These are phyloP conservation scores for Mormyrus hasselquistii DNA, from an alignment of 2,797 vertebrate species.

Conservation along the genomic window DNA sequence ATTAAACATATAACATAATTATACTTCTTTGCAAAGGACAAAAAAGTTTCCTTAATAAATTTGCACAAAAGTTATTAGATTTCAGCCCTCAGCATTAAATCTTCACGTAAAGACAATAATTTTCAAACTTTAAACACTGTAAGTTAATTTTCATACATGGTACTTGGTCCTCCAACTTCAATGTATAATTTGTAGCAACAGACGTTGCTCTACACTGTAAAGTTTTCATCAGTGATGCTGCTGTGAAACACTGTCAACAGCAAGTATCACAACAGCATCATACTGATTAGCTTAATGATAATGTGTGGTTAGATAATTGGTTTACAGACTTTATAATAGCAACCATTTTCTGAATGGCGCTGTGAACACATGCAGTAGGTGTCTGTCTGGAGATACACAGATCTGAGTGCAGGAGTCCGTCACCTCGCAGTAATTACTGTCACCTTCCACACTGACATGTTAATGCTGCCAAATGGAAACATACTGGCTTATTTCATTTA, in stretches of 20 bases:
- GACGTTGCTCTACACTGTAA: neutral
- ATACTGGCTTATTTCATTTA: slow-evolving; percentile 51
- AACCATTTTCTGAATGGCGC: slow-evolving; percentile 3
- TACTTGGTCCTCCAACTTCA: slow-evolving; percentile 42
- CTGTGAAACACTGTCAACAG: neutral
- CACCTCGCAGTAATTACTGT: slow-evolving; percentile 39
- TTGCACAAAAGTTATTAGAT: slow-evolving; percentile 18
- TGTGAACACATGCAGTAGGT: slow-evolving; percentile 14
- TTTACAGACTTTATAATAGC: slow-evolving; percentile 12
- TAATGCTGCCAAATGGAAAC: slow-evolving; percentile 36
- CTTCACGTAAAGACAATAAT: slow-evolving; percentile 23
- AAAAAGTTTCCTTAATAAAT: neutral
- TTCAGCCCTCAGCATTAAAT: slow-evolving; percentile 44
- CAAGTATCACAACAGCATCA: slow-evolving; percentile 7
- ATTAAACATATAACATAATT: neutral
- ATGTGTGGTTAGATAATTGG: slow-evolving; percentile 28
- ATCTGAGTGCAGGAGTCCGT: slow-evolving; percentile 33
- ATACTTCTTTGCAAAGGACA: neutral
- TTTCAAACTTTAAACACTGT: slow-evolving; percentile 27
- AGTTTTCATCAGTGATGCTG: neutral
- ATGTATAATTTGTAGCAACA: neutral
- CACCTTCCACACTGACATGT: slow-evolving; percentile 36
- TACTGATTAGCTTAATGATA: slow-evolving; percentile 20
- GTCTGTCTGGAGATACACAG: slow-evolving; percentile 18
- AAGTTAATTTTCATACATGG: slow-evolving; percentile 27